Conservation (phyloP, 1,140 invertebrate species). For the Caerostris extrusa region DNA sequence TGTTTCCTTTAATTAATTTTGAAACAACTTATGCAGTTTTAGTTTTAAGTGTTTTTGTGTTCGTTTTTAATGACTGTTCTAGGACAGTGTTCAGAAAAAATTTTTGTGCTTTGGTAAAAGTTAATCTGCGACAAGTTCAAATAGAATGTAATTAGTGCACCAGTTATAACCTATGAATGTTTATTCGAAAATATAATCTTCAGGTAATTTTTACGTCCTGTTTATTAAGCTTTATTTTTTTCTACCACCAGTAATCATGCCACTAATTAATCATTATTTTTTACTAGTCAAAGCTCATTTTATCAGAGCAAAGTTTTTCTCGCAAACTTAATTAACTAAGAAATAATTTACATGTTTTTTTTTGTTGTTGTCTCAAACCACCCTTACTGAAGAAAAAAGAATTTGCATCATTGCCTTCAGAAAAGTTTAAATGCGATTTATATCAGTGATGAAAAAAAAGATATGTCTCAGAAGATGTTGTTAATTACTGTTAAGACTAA, state of each 20-base stretch:
- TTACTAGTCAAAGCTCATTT: slow-evolving; percentile 44
- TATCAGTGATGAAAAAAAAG: background rate
- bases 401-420: slow-evolving; percentile 1
- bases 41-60: slow-evolving; percentile 13
- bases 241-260: background rate
- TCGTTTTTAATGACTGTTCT: slow-evolving; percentile 2
- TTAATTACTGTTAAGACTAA: slow-evolving; percentile 61
- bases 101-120: background rate
- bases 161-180: slow-evolving; percentile 37
- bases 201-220: slow-evolving; percentile 17
- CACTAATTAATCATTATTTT: slow-evolving; percentile 61
- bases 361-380: background rate
- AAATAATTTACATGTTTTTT: slow-evolving; percentile 48
- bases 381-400: background rate
- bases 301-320: slow-evolving; percentile 8
- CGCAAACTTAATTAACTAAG: slow-evolving; percentile 64
- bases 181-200: slow-evolving; percentile 54
- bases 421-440: slow-evolving; percentile 49
- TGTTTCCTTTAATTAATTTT: slow-evolving; percentile 49
- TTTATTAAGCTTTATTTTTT: slow-evolving; percentile 9
- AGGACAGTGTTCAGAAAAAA: background rate
- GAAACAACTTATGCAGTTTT: slow-evolving; percentile 20
- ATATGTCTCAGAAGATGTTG: slow-evolving; percentile 33
- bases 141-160: slow-evolving; percentile 54
- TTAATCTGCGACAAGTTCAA: slow-evolving; percentile 46